Conservation (phyloP, 2,888 invertebrate genomes). For the Pammene fasciana region DNA sequence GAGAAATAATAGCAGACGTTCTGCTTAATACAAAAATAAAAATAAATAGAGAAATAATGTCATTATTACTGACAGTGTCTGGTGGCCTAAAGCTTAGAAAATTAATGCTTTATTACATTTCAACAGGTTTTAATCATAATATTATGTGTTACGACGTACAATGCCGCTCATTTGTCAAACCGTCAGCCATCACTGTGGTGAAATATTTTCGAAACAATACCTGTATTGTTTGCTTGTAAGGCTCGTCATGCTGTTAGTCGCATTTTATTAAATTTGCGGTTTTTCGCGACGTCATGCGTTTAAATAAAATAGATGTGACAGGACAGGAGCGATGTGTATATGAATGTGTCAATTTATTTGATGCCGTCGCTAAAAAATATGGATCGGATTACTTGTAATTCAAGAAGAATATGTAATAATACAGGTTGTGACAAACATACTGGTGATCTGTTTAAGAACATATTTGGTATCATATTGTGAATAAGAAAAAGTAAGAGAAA, state of each 20-base stretch:
- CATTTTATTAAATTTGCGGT: constrained; percentile 6
- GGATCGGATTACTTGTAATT: neutral
- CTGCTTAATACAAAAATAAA: too few relatives aligned
- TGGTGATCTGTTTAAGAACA: too few relatives aligned
- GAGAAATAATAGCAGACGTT: too few relatives aligned
- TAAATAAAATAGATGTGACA: neutral
- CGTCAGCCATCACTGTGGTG: neutral
- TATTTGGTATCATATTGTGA: too few relatives aligned
- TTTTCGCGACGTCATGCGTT: neutral
- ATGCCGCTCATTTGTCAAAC: constrained; percentile 17
- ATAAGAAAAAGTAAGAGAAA: too few relatives aligned
- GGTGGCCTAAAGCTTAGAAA: neutral
- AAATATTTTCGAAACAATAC: constrained; percentile 20
- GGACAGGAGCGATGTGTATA: neutral
- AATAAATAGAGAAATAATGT: too few relatives aligned
- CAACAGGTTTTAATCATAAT: constrained; percentile 13
- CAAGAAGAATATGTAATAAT: too few relatives aligned
- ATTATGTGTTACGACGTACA: neutral
- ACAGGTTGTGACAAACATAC: too few relatives aligned
- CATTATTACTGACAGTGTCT: neutral
- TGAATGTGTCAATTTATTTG: neutral
- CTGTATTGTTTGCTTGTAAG: constrained; percentile 7
- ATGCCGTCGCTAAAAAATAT: neutral
- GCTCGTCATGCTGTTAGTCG: constrained; percentile 6
- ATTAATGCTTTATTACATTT: neutral